Conservation (phyloP, 2,797 vertebrate species). For the Sitta carolinensis region DNA sequence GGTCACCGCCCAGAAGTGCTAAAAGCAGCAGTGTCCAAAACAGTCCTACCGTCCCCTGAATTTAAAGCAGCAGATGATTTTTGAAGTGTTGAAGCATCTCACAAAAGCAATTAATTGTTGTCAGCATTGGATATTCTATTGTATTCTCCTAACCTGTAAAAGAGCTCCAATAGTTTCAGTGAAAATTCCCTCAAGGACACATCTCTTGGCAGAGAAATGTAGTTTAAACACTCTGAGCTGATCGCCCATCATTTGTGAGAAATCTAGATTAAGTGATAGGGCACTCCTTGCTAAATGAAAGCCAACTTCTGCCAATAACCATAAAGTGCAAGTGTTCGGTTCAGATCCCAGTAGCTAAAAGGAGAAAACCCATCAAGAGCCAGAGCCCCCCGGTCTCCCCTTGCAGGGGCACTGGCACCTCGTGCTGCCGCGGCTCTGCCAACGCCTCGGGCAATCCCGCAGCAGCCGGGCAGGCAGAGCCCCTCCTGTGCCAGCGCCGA, state of each 20-base stretch:
- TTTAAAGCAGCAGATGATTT: neutral
- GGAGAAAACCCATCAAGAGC: neutral
- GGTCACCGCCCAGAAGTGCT: neutral
- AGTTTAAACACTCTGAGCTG: neutral
- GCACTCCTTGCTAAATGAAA: neutral
- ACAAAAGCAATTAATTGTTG: neutral
- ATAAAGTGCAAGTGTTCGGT: neutral
- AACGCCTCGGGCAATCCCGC: rapidly evolving
- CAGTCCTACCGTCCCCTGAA: neutral
- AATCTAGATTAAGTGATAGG: neutral
- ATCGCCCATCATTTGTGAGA: neutral
- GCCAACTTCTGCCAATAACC: neutral
- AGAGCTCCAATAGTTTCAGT: neutral
- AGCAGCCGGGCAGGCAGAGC: neutral
- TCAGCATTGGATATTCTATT: neutral
- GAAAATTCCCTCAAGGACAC: neutral
- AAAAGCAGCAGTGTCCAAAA: neutral
- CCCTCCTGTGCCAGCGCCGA: rapidly evolving
- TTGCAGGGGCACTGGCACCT: neutral
- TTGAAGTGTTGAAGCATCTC: neutral
- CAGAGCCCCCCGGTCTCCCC: rapidly evolving
- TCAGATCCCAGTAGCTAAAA: neutral
- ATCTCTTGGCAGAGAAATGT: neutral
- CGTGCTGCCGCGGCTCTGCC: neutral
- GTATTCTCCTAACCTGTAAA: neutral